Conservation (phyloP, 2,113 vertebrate genomes). For the Cynopterus brachyotis region DNA sequence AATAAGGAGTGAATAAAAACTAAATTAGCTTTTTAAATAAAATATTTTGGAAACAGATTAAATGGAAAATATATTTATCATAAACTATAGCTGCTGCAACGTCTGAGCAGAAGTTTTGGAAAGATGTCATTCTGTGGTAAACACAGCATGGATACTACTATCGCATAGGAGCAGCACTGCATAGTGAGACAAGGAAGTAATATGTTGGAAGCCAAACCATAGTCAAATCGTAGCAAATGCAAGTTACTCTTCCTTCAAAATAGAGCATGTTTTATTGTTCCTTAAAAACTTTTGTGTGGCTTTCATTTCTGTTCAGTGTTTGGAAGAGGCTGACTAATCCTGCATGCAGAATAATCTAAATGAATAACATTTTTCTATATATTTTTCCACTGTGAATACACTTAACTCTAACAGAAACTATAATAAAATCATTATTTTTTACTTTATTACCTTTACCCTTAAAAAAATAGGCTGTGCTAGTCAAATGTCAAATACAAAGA, state of each 20-base stretch:
- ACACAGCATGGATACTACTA: background rate
- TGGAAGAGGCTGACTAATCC: background rate
- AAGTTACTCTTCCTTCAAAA: background rate
- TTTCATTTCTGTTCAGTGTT: background rate
- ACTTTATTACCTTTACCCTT: background rate
- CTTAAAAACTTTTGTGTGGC: background rate
- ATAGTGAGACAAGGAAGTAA: background rate
- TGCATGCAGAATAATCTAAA: background rate
- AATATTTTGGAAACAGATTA: background rate
- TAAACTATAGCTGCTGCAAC: background rate
- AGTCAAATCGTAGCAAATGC: background rate
- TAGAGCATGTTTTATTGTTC: background rate
- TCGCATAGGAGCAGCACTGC: fast-evolving
- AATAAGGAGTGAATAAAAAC: background rate
- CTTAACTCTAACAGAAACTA: background rate
- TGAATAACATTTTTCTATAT: background rate
- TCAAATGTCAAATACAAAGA: background rate
- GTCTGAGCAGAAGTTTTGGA: background rate
- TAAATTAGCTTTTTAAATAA: background rate
- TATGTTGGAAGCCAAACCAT: background rate
- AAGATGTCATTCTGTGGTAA: background rate
- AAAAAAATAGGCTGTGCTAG: background rate
- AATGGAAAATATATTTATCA: background rate
- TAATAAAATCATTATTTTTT: background rate
- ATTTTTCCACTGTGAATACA: background rate